A percentile compares a stretch with the other conserved stretches of the same genome.
phyloP scores from a whole-genome alignment of 2,113 vertebrate genomes.

The Narcine bancroftii region DNA sequence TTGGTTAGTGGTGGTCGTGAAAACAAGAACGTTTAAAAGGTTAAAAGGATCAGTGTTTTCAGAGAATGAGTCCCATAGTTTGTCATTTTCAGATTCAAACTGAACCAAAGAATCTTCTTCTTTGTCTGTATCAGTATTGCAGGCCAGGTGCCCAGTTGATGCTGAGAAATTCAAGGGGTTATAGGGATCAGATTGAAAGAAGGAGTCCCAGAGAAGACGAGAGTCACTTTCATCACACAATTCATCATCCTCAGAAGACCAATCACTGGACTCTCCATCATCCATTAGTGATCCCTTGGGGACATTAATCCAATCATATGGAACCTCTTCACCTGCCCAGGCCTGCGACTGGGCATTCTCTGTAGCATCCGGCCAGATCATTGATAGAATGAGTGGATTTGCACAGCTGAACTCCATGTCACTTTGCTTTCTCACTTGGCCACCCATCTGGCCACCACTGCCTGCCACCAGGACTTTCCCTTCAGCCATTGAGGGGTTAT shows the following conservation, averaged over 20 bases:
- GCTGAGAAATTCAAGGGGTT: slow-evolving; percentile 39
- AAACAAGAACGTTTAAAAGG: too few species aligned
- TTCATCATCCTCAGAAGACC: slow-evolving; percentile 13
- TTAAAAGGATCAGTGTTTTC: not conserved
- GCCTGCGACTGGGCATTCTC: not conserved
- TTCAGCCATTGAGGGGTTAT: slow-evolving; percentile 30
- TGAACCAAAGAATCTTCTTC: not conserved
- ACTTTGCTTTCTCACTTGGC: not conserved
- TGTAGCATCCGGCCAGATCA: not conserved
- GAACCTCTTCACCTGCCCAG: not conserved
- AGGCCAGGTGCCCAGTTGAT: not conserved
- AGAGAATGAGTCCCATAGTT: not conserved
- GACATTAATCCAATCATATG: not conserved
- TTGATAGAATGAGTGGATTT: not conserved
- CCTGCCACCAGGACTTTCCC: not conserved
- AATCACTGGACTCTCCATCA: slow-evolving; percentile 15
- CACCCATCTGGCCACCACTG: not conserved
- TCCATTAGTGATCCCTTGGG: slow-evolving; percentile 26
- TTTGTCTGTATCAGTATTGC: not conserved
- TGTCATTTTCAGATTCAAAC: not conserved
- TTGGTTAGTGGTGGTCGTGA: not conserved
- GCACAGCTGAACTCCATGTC: not conserved
- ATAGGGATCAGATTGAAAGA: slow-evolving; percentile 37
- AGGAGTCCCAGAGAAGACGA: slow-evolving; percentile 29
- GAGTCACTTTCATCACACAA: slow-evolving; percentile 21